Conservation (phyloP, 2,797 vertebrate species). For the Aphelocoma californica region DNA sequence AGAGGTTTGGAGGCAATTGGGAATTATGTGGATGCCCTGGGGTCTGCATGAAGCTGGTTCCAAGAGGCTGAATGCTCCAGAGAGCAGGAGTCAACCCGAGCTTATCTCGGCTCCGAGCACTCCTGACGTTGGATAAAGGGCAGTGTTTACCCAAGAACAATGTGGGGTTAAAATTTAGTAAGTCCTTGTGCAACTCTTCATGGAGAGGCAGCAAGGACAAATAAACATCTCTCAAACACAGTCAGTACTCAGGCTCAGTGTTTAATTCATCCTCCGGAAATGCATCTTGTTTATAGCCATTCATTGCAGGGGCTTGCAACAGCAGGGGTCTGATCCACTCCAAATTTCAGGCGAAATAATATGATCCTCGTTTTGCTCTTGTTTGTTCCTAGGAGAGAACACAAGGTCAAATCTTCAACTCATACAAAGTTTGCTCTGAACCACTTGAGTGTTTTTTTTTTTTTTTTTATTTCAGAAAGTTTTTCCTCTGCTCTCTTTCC, state of each 20-base stretch:
- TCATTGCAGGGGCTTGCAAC: neutral
- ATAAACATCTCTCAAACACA: constrained; percentile 39
- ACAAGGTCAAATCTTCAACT: constrained; percentile 37
- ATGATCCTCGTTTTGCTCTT: neutral
- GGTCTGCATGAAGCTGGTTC: neutral
- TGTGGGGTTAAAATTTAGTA: constrained; percentile 40
- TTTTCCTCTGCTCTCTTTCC: neutral
- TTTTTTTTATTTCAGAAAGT: neutral
- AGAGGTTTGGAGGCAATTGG: neutral
- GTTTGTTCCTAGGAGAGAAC: constrained; percentile 37
- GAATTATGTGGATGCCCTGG: neutral
- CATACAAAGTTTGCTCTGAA: constrained; percentile 1
- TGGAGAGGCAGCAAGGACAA: constrained; percentile 42
- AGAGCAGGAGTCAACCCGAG: neutral
- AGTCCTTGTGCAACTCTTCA: constrained; percentile 45
- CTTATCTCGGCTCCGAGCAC: neutral
- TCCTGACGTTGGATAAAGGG: accelerated
- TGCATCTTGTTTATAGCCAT: constrained; percentile 10
- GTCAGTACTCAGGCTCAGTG: neutral
- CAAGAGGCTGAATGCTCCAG: neutral
- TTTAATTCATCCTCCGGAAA: constrained; percentile 33
- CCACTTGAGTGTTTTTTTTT: neutral
- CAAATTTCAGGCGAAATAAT: constrained; percentile 33
- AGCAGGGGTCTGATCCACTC: constrained; percentile 44
- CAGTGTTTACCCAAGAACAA: constrained; percentile 33